A percentile compares a stretch with the other conserved stretches of the same genome.
Evolutionary conservation across 2,797 vertebrate species (phyloP).

Genomic region (Xyrichtys novacula): DNA sequence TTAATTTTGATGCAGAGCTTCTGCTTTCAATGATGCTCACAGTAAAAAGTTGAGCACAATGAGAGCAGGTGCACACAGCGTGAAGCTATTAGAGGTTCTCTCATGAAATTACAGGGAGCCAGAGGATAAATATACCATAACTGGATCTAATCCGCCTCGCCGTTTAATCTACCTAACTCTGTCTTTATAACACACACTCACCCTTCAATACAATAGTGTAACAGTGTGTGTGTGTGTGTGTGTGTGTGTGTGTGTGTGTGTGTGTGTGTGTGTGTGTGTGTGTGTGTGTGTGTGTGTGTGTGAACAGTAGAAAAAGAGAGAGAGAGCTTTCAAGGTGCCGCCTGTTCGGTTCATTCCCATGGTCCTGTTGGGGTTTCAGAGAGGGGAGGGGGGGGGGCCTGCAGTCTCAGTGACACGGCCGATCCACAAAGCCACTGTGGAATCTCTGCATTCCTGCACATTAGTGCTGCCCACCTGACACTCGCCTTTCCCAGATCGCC

Average conservation of each 20-base stretch:
- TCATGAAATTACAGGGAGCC: slow-evolving; percentile 36
- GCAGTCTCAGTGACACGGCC: slow-evolving; percentile 75
- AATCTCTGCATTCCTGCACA: slow-evolving; percentile 86
- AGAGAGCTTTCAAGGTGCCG: slow-evolving; percentile 76
- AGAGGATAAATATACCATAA: slow-evolving; percentile 65
- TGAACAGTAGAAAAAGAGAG: slow-evolving; percentile 40
- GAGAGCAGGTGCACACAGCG: slow-evolving; percentile 54
- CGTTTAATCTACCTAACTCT: slow-evolving; percentile 44
- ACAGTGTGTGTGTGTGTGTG: slow-evolving; percentile 47
- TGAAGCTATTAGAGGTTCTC: slow-evolving; percentile 28
- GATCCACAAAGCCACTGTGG: slow-evolving; percentile 84
- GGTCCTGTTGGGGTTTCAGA: slow-evolving; percentile 63
- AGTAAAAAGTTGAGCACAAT: slow-evolving; percentile 23
- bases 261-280: slow-evolving; percentile 6
- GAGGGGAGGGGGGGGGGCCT: slow-evolving; percentile 31
- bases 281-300: slow-evolving; percentile 42
- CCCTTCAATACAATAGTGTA: slow-evolving; percentile 37
- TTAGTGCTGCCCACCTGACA: slow-evolving; percentile 86
- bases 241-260: slow-evolving; percentile 26
- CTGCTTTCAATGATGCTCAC: neutral
- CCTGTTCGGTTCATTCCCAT: slow-evolving; percentile 77
- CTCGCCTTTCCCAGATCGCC: slow-evolving; percentile 74
- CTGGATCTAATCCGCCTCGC: slow-evolving; percentile 57
- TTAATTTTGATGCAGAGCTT: neutral
- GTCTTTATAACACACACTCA: slow-evolving; percentile 42